Evolutionary conservation across 2,888 invertebrate species (phyloP), one percentile per base, ranked within the genome.

Genomic region (Plagodis pulveraria): DNA sequence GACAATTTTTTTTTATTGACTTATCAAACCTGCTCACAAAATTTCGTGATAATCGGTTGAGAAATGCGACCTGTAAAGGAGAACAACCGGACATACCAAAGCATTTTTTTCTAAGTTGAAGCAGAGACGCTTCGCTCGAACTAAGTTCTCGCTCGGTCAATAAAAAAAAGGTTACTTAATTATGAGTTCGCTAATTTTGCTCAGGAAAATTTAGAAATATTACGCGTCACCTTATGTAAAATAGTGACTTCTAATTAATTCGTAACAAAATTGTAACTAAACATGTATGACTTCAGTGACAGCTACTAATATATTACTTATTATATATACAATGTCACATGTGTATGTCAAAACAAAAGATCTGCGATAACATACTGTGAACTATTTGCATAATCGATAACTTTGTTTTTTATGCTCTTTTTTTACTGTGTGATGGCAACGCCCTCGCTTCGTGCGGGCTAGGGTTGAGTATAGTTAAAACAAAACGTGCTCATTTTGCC

Each of bases 401-500:
- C 51, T 62, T 72, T 36, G 50, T 22, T 48, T 50, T 58, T 58
- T 59, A 42, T 10, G 33, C 50, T 43, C 22, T n/a, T 11, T 70
- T 71, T 72, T 66, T 51, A 60, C 55, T 46, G 33, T 56, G 60
- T 72, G 71, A 74, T 70, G 67, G 58, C 66, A 55, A 68, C 66
- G 66, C 62, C 67, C 66, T 63, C 70, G 56, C 63, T 58, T 59
- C 56, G 59, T 64, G 65, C 58, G 54, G 63, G 51, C 22, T 52
- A 46, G 62, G 47, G 22, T n/a, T 42, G 50, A 9, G 22, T 22
- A 22, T 22, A 22, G 22, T 22, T 2, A 22, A 22, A 22, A 1
- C 12, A 44, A 12, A 7, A 0, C 44, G 49, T 49, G 9, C 8
- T 6, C 22, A 45, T 43, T 64, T 61, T 56, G 61, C 55, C 63